These are phyloP conservation scores for Acanthis flammea DNA, from an alignment of 2,797 vertebrate genomes.

Conservation along the genomic window DNA sequence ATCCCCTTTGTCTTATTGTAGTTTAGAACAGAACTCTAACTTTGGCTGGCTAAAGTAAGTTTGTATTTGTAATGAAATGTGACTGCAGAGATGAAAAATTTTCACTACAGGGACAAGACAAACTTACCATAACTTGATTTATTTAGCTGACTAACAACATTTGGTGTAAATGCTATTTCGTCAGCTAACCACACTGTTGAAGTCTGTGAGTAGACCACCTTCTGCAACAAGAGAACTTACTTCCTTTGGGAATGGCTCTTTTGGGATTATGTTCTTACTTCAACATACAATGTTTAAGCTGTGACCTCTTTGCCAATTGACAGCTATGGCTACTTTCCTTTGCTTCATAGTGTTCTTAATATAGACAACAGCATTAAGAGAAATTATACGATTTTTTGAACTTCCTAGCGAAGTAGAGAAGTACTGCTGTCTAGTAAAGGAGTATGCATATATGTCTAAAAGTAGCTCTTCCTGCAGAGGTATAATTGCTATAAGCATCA, in stretches of 20 bases:
- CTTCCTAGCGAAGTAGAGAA: not conserved
- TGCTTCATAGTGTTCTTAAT: not conserved
- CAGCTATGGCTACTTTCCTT: not conserved
- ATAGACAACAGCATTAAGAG: not conserved
- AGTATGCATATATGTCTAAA: not conserved
- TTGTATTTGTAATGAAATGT: not conserved
- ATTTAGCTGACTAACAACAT: not conserved
- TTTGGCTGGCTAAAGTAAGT: not conserved
- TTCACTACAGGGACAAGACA: not conserved
- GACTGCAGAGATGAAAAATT: not conserved
- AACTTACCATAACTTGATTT: not conserved
- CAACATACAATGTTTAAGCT: not conserved
- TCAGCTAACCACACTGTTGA: not conserved
- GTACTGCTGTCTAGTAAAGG: not conserved
- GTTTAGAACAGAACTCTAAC: not conserved
- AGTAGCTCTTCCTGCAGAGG: constrained; percentile 77
- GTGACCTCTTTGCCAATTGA: not conserved
- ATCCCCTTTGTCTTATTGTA: not conserved
- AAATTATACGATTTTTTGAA: not conserved
- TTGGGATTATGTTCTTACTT: not conserved
- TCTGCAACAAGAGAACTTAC: not conserved
- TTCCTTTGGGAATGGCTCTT: not conserved
- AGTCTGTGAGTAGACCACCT: not conserved
- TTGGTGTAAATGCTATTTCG: not conserved
- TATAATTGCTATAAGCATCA: constrained; percentile 99